Conservation (phyloP, 2,113 vertebrate genomes). For the Baryphthengus martii region DNA sequence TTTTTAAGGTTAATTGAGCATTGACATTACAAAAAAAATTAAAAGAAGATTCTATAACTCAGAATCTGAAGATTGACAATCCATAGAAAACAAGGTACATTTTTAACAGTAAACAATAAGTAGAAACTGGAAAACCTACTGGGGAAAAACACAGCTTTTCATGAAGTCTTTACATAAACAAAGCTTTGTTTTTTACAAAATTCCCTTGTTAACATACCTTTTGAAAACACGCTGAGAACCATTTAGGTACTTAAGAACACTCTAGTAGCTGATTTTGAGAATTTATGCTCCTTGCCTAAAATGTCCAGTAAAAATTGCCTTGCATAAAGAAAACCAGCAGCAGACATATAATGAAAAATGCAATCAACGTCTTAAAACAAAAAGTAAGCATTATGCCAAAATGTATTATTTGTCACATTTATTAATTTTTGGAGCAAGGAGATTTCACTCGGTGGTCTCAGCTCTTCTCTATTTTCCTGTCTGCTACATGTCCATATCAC, state of each 20-base stretch:
- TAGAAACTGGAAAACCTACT: not conserved
- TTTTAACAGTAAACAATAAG: not conserved
- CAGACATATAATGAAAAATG: not conserved
- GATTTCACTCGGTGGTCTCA: slow-evolving; percentile 32
- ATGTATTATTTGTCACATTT: not conserved
- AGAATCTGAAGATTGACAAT: not conserved
- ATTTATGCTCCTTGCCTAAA: not conserved
- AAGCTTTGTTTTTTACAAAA: not conserved
- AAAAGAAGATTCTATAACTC: not conserved
- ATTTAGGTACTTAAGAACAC: not conserved
- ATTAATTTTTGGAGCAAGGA: not conserved
- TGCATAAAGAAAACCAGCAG: not conserved
- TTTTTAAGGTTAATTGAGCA: not conserved
- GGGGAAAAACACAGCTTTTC: not conserved
- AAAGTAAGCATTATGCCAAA: not conserved
- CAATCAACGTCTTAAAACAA: not conserved
- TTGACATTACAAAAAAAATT: not conserved
- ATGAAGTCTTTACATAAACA: not conserved
- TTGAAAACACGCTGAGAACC: not conserved
- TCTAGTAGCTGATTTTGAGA: not conserved
- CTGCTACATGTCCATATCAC: not conserved
- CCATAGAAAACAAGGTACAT: not conserved
- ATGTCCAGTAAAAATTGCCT: not conserved
- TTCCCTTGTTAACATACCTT: not conserved
- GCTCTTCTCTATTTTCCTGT: not conserved